These are phyloP conservation scores for Oreochromis mossambicus DNA, from an alignment of 2,797 vertebrate species.

Conservation along the genomic window DNA sequence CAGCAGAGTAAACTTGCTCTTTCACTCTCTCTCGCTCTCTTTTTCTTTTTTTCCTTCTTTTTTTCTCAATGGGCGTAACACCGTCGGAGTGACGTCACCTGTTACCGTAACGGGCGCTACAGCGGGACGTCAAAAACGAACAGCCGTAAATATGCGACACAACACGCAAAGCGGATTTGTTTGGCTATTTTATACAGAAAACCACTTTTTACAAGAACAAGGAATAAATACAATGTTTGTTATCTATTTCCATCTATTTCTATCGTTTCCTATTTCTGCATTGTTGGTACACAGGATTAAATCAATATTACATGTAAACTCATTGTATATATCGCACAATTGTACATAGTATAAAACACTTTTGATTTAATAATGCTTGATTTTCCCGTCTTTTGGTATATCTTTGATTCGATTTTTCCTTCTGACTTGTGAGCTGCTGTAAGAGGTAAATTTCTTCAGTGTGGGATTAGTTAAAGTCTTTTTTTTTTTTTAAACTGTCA, in stretches of 20 bases:
- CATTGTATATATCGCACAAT: neutral
- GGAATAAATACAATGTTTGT: neutral
- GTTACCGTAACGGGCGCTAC: constrained; percentile 28
- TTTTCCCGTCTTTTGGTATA: neutral
- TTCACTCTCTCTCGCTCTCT: neutral
- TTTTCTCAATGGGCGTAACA: constrained; percentile 26
- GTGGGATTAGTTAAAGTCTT: neutral
- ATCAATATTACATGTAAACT: neutral
- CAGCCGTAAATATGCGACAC: neutral
- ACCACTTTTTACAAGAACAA: neutral
- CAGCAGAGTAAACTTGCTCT: neutral
- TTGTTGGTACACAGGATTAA: neutral
- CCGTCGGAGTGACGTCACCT: neutral
- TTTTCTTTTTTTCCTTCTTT: neutral
- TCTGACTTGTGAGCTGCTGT: neutral
- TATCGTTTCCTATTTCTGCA: neutral
- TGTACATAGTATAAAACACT: neutral
- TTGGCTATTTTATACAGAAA: neutral
- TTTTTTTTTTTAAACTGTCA: neutral
- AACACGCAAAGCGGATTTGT: neutral
- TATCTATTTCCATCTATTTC: neutral
- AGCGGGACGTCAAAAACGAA: neutral
- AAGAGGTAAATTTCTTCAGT: neutral
- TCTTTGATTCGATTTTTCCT: neutral
- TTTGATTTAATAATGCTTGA: neutral